Conservation (phyloP, 2,113 vertebrate species). For the Myocastor coypus region DNA sequence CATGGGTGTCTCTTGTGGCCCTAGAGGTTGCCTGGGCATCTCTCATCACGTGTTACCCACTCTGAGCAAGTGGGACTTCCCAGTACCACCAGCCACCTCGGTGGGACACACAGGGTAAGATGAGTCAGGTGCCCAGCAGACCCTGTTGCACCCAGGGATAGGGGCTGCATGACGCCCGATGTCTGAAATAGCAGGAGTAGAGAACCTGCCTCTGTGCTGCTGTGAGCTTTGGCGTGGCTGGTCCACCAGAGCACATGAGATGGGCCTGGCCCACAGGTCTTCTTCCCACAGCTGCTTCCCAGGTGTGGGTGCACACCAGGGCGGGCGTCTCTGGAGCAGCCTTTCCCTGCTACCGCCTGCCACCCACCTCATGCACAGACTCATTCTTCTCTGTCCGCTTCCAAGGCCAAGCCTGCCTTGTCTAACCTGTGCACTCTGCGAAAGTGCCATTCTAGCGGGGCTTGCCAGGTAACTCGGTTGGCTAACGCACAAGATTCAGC, state of each 20-base stretch:
- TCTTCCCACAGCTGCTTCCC: too few species aligned
- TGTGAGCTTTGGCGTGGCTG: fast-evolving
- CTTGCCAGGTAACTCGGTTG: too few species aligned
- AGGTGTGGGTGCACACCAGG: neutral
- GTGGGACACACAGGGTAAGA: neutral
- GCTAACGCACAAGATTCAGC: too few species aligned
- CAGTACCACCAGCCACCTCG: neutral
- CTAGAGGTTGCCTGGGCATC: too few species aligned
- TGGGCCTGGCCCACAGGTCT: neutral
- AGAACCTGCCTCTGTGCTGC: too few species aligned
- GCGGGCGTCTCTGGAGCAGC: fast-evolving
- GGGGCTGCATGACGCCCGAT: too few species aligned
- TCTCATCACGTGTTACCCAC: neutral
- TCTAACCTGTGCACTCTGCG: neutral
- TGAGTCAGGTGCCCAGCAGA: neutral
- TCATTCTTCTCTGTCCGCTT: neutral
- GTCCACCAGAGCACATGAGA: neutral
- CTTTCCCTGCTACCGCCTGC: neutral
- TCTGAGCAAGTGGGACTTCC: neutral
- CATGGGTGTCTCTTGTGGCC: neutral
- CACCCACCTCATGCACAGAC: fast-evolving
- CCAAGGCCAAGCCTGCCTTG: neutral
- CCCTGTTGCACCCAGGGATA: too few species aligned
- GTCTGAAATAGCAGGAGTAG: too few species aligned
- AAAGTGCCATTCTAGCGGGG: neutral